These are phyloP conservation scores for Cydia splendana DNA, from an alignment of 1,140 invertebrate genomes.

Conservation along the genomic window DNA sequence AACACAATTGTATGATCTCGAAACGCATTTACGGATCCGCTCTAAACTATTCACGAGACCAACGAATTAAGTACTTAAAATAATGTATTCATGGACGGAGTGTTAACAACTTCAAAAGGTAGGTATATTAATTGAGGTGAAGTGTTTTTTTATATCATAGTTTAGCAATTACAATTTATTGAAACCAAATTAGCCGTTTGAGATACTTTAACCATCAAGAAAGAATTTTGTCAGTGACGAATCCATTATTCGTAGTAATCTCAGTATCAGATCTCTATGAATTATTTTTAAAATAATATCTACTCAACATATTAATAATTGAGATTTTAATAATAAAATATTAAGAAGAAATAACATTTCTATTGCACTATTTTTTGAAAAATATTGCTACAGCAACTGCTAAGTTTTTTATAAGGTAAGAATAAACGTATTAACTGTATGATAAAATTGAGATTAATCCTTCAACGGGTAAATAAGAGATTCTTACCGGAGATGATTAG, in stretches of 20 bases:
- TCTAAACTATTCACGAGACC: constrained; percentile 47
- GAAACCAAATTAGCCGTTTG: not conserved
- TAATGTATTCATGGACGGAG: constrained; percentile 73
- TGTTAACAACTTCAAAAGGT: constrained; percentile 59
- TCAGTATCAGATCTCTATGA: constrained; percentile 76
- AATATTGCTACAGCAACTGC: constrained; percentile 63
- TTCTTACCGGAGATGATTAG: constrained; percentile 45
- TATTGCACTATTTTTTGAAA: constrained; percentile 71
- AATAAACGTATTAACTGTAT: not conserved
- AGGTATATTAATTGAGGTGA: constrained; percentile 33
- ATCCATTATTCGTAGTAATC: constrained; percentile 58
- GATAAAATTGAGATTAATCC: constrained; percentile 25
- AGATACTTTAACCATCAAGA: constrained; percentile 12
- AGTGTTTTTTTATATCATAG: not conserved
- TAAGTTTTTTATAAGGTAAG: constrained; percentile 32
- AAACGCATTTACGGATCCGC: not conserved
- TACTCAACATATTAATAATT: constrained; percentile 45
- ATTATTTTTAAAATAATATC: constrained; percentile 50
- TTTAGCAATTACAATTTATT: not conserved
- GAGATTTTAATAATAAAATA: constrained; percentile 70
- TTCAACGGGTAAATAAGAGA: constrained; percentile 35
- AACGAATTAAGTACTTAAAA: constrained; percentile 75
- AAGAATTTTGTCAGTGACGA: constrained; percentile 43
- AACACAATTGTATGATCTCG: constrained; percentile 34
- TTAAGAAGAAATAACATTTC: constrained; percentile 71